Evolutionary conservation across 2,888 invertebrate genomes (phyloP).

Genomic region (Onchidella celtica): DNA sequence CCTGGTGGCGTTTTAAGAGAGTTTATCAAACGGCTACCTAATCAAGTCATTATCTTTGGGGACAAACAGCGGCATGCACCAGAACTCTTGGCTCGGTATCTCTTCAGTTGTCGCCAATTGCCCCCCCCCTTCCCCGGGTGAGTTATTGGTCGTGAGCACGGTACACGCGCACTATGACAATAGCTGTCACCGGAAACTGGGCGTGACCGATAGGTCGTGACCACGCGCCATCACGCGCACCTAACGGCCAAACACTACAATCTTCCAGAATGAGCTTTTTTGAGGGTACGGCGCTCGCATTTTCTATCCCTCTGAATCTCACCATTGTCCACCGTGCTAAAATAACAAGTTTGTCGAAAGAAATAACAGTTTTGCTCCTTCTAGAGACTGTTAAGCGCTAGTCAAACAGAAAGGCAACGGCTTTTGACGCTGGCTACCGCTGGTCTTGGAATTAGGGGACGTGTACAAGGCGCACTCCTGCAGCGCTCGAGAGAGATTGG

Average conservation of each 20-base stretch:
- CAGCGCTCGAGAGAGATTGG: not conserved
- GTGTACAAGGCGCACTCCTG: not conserved
- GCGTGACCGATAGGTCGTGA: constrained; percentile 11
- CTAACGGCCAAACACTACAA: not conserved
- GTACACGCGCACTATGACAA: constrained; percentile 14
- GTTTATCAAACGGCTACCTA: constrained; percentile 31
- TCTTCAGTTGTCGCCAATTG: constrained; percentile 11
- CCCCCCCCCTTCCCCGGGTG: not conserved
- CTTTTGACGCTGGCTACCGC: constrained; percentile 19
- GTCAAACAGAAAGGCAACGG: constrained; percentile 35
- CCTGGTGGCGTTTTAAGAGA: constrained; percentile 21
- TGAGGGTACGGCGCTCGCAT: not conserved
- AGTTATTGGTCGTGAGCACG: constrained; percentile 39
- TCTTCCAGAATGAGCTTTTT: constrained; percentile 17
- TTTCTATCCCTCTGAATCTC: not conserved
- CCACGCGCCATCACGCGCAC: constrained; percentile 30
- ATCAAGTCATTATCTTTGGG: constrained; percentile 39
- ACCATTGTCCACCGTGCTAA: constrained; percentile 18
- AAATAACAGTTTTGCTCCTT: constrained; percentile 42
- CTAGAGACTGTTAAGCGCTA: constrained; percentile 11
- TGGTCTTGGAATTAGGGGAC: constrained; percentile 6
- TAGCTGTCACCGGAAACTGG: constrained; percentile 32
- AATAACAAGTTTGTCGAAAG: constrained; percentile 41
- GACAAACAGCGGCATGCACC: constrained; percentile 32
- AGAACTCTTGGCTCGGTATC: not conserved